phyloP scores from a whole-genome alignment of 2,113 vertebrate genomes.

The Myrmecobius fasciatus region DNA sequence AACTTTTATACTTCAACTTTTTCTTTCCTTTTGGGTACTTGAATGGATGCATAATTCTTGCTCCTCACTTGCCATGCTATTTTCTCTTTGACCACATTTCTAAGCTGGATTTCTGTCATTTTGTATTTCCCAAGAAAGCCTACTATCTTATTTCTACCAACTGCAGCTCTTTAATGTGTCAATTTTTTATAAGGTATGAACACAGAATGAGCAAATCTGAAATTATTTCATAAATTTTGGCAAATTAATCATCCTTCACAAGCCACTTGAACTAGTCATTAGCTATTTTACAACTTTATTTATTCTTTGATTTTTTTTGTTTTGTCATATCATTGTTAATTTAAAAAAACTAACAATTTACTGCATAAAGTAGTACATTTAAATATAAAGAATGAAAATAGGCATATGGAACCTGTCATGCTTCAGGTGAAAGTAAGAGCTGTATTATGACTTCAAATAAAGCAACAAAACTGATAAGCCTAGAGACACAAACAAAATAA shows the following conservation, averaged over 20 bases:
- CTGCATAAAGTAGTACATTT: not conserved
- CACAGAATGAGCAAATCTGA: not conserved
- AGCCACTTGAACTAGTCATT: constrained; percentile 13
- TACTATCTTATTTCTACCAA: not conserved
- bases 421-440: not conserved
- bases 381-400: not conserved
- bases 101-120: constrained; percentile 30
- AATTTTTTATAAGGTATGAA: constrained; percentile 34
- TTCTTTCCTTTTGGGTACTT: constrained; percentile 25
- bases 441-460: not conserved
- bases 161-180: constrained; percentile 20
- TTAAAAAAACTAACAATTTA: not conserved
- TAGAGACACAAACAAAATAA: not conserved
- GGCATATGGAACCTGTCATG: not conserved
- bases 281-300: constrained; percentile 16
- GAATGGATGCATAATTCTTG: not conserved
- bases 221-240: constrained; percentile 47
- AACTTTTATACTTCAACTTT: not conserved
- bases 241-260: constrained; percentile 26
- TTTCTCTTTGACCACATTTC: constrained; percentile 5
- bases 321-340: not conserved
- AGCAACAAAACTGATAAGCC: not conserved
- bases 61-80: not conserved
- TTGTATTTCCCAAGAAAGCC: constrained; percentile 53
- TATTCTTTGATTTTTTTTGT: constrained; percentile 37